Percentiles rank a stretch among this genome's conserved stretches.
phyloP scores from a whole-genome alignment of 2,797 vertebrate genomes.

The Amblyraja radiata region DNA sequence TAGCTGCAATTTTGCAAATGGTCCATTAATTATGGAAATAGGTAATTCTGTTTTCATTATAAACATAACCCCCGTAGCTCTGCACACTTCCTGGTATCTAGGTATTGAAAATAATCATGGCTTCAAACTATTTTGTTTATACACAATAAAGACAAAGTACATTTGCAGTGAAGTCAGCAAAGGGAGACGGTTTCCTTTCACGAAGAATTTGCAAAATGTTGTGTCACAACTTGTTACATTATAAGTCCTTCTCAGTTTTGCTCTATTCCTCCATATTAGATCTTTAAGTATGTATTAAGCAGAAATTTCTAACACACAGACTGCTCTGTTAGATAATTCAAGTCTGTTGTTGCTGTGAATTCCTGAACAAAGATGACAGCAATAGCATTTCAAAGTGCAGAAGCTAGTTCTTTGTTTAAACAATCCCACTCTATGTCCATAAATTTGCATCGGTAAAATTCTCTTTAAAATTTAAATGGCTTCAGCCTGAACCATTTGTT shows the following conservation, averaged over 20 bases:
- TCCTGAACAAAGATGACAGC: background rate
- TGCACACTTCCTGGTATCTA: background rate
- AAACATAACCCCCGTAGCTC: background rate
- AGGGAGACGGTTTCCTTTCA: background rate
- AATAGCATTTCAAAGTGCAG: background rate
- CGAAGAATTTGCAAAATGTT: background rate
- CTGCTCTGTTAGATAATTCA: background rate
- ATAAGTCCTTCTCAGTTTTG: background rate
- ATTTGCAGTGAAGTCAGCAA: background rate
- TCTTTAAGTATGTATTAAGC: background rate
- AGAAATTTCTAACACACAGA: background rate
- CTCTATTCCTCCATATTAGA: background rate
- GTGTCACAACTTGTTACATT: background rate
- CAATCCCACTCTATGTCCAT: background rate
- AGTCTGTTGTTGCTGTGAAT: background rate
- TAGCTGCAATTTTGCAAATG: background rate
- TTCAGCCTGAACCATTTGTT: background rate
- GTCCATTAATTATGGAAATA: background rate
- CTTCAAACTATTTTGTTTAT: background rate
- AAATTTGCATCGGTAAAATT: too few relatives aligned
- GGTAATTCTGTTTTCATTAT: background rate
- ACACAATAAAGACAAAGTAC: background rate
- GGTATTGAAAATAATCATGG: background rate
- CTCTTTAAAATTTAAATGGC: background rate
- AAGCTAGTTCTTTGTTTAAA: background rate